Base-by-base conservation (phyloP, 2,888 invertebrate species). In the Caenorhabditis zanzibari region DNA sequence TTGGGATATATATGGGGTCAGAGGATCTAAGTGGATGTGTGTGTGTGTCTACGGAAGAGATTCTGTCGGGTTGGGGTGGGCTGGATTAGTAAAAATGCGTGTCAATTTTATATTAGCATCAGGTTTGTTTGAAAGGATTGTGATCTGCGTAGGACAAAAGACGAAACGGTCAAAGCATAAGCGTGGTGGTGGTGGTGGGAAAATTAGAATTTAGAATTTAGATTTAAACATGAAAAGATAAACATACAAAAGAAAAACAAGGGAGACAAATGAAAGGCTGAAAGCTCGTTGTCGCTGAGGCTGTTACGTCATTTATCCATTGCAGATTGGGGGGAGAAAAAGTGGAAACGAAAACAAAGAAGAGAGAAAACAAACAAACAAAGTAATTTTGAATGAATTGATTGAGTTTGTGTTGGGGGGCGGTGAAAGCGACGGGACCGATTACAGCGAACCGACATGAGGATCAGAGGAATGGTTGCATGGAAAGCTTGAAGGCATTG, bases 221-320 rank as follows among this genome's bases (percentile, higher is more conserved):
- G 68, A 61, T 26, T 79, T 79, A 79, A 63, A 79, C 77, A 79
- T 79, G 77, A 79, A 79, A 79, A 79, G 77, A 47, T 79, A 79
- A 64, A 47, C 16, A 52, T 24, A 41, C 52, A 64, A 69, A n/a
- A n/a, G n/a, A n/a, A n/a, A 54, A 61, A 49, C 16, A 68, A 61
- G 63, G 19, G 16, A 35, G 35, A 47, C 22, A 28, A 52, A 68
- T 41, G 66, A 66, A 24, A 66, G 63, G 71, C 69, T 79, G 76
- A 77, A 82, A 82, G 82, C 77, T 82, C 77, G 77, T 59, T 10
- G 61, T 66, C 76, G 59, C 82, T 59, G 26, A 77, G 68, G 63
- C 76, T 82, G 77, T 82, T 77, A 61, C 73, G 82, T 77, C 68
- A 68, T 61, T 64, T 77, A 82, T 76, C 82, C 82, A 75, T 71